Evolutionary conservation across 1,140 invertebrate genomes (phyloP).

Genomic region (Eueides isabella): DNA sequence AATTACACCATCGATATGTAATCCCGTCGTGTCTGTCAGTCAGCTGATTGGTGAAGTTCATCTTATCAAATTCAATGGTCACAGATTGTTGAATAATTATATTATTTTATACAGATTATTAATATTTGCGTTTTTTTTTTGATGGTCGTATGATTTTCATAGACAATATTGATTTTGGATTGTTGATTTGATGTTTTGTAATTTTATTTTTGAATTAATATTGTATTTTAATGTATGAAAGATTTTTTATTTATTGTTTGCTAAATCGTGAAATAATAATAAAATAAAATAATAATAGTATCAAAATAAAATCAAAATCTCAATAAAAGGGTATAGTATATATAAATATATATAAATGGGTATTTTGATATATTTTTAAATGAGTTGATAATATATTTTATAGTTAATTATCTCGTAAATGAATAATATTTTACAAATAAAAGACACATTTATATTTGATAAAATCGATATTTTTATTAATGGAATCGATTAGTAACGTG

Average conservation of each 20-base stretch:
- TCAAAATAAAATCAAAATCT: too few relatives aligned
- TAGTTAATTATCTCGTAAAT: too few relatives aligned
- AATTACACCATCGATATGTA: constrained; percentile 71
- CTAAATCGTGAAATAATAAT: too few relatives aligned
- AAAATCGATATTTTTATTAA: constrained; percentile 5
- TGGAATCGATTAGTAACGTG: background rate
- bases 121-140: background rate
- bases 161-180: constrained; percentile 1
- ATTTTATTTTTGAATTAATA: too few relatives aligned
- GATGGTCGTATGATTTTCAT: background rate
- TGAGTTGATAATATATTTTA: too few relatives aligned
- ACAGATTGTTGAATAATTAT: constrained; percentile 8
- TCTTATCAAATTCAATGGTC: constrained; percentile 30
- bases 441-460: background rate
- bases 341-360: too few relatives aligned
- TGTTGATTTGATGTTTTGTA: too few relatives aligned
- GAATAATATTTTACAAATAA: background rate
- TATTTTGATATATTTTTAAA: too few relatives aligned
- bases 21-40: constrained; percentile 64
- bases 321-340: too few relatives aligned
- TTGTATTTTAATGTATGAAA: too few relatives aligned
- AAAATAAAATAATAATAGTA: too few relatives aligned
- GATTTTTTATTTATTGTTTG: too few relatives aligned
- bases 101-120: background rate
- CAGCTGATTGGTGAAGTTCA: constrained; percentile 67